A percentile compares a stretch with the other conserved stretches of the same genome.
These are phyloP conservation scores for Bicyclus anynana DNA, from an alignment of 1,140 invertebrate genomes.

Conservation along the genomic window DNA sequence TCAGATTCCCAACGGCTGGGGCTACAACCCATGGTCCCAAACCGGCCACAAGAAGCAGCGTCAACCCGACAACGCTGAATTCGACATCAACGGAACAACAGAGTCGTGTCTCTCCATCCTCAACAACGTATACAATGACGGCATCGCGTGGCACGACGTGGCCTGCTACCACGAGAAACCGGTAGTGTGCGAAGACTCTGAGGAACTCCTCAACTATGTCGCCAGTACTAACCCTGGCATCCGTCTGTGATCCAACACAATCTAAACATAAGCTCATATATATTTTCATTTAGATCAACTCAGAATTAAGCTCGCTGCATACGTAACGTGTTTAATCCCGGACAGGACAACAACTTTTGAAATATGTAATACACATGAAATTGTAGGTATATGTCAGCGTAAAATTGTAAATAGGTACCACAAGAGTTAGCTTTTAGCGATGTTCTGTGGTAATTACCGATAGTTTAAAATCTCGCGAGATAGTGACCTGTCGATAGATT, in stretches of 20 bases:
- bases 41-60: conserved; percentile 92
- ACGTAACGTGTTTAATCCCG: too few species aligned
- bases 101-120: conserved; percentile 91
- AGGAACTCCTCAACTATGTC: conserved; percentile 90
- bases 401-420: too few species aligned
- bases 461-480: too few species aligned
- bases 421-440: too few species aligned
- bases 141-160: conserved; percentile 94
- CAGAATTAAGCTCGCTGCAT: too few species aligned
- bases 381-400: too few species aligned
- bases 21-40: conserved; percentile 91
- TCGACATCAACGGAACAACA: conserved; percentile 92
- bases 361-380: too few species aligned
- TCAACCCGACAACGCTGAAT: conserved; percentile 95
- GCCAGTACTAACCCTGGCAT: conserved; percentile 88
- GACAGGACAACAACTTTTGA: too few species aligned
- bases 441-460: too few species aligned
- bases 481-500: too few species aligned
- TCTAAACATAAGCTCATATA: not conserved
- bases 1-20: conserved; percentile 81
- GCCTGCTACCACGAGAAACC: conserved; percentile 95
- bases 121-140: conserved; percentile 95
- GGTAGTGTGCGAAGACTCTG: conserved; percentile 92
- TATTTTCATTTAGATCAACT: not conserved
- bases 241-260: conserved; percentile 79